phyloP scores from a whole-genome alignment of 2,797 vertebrate species.

The Phyllotis vaccarum region DNA sequence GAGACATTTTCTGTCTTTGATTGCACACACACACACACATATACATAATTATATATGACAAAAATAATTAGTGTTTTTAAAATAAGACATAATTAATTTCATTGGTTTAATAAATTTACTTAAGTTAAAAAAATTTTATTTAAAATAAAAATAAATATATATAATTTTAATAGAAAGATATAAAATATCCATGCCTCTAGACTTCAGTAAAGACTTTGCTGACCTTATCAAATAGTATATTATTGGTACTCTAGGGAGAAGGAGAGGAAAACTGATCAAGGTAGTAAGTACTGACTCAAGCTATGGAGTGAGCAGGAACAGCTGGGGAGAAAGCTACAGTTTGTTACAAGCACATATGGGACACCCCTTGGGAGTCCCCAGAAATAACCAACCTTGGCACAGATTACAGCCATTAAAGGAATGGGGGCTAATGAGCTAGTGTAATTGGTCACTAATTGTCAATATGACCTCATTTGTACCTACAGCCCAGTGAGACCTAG shows the following conservation, averaged over 20 bases:
- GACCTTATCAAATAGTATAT: neutral
- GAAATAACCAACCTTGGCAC: conserved; percentile 41
- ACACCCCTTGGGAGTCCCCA: neutral
- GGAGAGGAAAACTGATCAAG: neutral
- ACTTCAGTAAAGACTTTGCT: neutral
- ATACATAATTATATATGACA: neutral
- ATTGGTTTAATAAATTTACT: neutral
- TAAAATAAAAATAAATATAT: neutral
- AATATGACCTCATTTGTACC: conserved; percentile 57
- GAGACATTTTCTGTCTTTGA: neutral
- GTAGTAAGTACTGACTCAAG: neutral
- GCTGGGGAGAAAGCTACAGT: neutral
- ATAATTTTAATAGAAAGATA: conserved; percentile 4
- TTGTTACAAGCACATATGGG: conserved; percentile 31
- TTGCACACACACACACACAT: neutral
- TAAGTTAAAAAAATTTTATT: neutral
- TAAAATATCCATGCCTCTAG: neutral
- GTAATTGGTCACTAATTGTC: conserved; percentile 63
- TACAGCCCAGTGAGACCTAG: conserved; percentile 20
- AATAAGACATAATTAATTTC: neutral
- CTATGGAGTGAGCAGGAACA: neutral
- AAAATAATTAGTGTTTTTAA: conserved; percentile 9
- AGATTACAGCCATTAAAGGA: conserved; percentile 16
- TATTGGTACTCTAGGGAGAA: neutral
- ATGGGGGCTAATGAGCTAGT: conserved; percentile 14